Evolutionary conservation across 2,797 vertebrate species (phyloP).

Genomic region (Phataginus tricuspis): DNA sequence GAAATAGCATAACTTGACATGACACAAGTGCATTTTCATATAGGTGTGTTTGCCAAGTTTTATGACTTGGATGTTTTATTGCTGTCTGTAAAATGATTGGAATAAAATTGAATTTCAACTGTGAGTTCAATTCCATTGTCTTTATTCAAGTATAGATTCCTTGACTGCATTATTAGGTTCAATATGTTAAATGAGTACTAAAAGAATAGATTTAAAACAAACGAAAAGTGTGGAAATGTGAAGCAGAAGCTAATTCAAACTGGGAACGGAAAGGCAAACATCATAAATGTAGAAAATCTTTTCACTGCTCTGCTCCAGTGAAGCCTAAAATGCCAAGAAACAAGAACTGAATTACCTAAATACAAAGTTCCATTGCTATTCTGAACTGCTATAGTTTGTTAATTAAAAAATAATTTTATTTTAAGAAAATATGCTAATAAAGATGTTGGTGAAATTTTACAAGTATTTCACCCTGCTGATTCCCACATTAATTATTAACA

Average conservation of each 20-base stretch:
- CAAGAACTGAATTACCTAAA: conserved; percentile 16
- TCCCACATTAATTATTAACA: neutral
- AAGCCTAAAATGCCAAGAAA: conserved; percentile 35
- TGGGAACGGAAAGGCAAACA: neutral
- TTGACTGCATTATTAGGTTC: neutral
- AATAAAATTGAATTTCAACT: conserved; percentile 57
- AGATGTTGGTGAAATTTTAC: neutral
- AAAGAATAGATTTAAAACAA: conserved; percentile 52
- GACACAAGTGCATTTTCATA: neutral
- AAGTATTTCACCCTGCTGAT: neutral
- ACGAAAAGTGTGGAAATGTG: conserved; percentile 27
- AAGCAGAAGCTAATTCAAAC: neutral
- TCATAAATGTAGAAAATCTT: neutral
- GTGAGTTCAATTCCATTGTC: neutral
- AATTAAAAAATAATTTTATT: conserved; percentile 25
- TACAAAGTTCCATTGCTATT: neutral
- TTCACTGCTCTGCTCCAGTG: neutral
- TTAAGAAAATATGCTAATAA: conserved; percentile 1
- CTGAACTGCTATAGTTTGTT: neutral
- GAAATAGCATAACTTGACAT: neutral
- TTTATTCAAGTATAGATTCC: neutral
- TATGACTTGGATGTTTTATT: conserved; percentile 1
- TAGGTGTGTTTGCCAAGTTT: neutral
- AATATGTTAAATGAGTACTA: conserved; percentile 37
- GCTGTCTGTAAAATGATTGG: neutral